Conservation (phyloP, 2,113 vertebrate genomes). For the Corythoichthys intestinalis region DNA sequence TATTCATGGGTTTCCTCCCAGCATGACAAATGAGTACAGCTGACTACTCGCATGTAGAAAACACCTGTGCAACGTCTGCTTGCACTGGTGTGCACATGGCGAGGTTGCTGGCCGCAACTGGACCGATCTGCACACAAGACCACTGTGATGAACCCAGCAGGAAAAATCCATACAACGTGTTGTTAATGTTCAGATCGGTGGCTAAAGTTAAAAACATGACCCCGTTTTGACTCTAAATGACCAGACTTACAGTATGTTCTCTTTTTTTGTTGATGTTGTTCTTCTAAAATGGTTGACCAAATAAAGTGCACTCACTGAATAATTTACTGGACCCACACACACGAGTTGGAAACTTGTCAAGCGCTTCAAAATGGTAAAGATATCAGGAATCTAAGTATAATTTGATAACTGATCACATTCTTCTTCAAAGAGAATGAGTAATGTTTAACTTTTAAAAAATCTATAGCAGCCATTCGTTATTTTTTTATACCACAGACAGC, state of each 20-base stretch:
- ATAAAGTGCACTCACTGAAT: neutral
- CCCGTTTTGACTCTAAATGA: neutral
- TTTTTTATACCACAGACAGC: too few species aligned
- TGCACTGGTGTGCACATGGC: neutral
- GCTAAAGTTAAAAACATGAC: neutral
- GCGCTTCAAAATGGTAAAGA: too few species aligned
- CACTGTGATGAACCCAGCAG: constrained; percentile 5
- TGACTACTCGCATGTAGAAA: neutral
- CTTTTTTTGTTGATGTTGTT: neutral
- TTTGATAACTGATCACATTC: too few species aligned
- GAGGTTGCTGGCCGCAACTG: constrained; percentile 1
- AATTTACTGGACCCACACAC: neutral
- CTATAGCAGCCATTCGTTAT: too few species aligned
- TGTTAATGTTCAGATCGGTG: neutral
- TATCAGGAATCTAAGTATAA: too few species aligned
- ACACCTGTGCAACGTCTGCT: neutral
- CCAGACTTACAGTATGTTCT: neutral
- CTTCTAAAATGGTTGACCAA: neutral
- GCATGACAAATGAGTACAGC: neutral
- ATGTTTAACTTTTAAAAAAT: too few species aligned
- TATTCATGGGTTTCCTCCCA: too few species aligned
- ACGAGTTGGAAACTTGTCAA: too few species aligned
- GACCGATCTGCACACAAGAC: neutral
- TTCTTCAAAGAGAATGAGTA: too few species aligned
- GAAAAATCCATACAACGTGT: neutral